Percentiles rank a stretch among this genome's conserved stretches.
phyloP scores from a whole-genome alignment of 2,797 vertebrate species.

The Sebastes matsubarae region DNA sequence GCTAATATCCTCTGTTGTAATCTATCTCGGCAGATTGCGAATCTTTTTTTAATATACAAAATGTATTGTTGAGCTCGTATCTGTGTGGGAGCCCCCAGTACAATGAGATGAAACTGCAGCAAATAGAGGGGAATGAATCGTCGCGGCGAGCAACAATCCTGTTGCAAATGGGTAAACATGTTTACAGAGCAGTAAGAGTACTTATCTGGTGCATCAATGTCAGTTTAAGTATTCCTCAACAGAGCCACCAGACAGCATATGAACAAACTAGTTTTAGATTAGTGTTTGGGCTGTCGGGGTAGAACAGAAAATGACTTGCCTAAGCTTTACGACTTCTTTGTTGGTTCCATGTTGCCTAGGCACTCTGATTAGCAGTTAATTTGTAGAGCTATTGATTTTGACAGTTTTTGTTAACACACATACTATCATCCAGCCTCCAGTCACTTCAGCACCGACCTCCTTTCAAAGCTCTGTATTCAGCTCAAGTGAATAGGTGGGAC shows the following conservation, averaged over 20 bases:
- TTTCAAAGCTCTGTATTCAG: neutral
- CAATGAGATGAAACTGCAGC: neutral
- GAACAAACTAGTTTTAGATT: slow-evolving; percentile 4
- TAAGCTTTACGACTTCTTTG: neutral
- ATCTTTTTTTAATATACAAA: neutral
- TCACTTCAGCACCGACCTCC: neutral
- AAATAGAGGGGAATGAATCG: neutral
- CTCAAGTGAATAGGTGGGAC: neutral
- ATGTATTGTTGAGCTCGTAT: slow-evolving; percentile 1
- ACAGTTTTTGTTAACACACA: neutral
- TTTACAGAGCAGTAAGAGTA: slow-evolving; percentile 6
- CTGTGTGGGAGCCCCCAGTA: neutral
- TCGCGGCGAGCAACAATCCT: neutral
- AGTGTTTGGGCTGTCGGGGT: neutral
- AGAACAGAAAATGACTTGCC: neutral
- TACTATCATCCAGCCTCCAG: neutral
- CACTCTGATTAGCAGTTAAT: neutral
- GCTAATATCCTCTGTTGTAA: slow-evolving; percentile 5
- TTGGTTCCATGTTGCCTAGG: neutral
- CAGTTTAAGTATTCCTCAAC: neutral
- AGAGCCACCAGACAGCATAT: neutral
- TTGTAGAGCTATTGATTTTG: neutral
- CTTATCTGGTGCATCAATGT: slow-evolving; percentile 2
- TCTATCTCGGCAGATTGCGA: neutral
- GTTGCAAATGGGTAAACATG: slow-evolving; percentile 1